phyloP scores from a whole-genome alignment of 2,797 vertebrate species.

The Peromyscus melanophrys region DNA sequence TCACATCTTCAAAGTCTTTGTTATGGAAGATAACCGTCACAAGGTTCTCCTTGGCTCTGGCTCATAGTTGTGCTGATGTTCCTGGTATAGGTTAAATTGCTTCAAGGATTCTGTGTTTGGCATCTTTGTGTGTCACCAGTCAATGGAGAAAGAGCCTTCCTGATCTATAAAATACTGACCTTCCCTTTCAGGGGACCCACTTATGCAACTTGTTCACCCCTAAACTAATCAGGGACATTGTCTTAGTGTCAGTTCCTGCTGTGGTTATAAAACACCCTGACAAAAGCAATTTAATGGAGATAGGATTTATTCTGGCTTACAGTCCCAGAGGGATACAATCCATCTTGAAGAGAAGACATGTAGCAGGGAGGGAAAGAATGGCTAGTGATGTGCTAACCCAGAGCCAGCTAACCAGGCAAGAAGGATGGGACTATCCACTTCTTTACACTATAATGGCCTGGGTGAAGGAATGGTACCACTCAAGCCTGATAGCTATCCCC shows the following conservation, averaged over 20 bases:
- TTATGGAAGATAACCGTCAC: background rate
- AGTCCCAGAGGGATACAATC: background rate
- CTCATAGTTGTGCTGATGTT: background rate
- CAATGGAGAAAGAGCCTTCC: background rate
- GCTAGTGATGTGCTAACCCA: background rate
- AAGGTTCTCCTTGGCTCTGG: background rate
- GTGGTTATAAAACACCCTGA: background rate
- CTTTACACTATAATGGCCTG: background rate
- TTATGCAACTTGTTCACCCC: background rate
- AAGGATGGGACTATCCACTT: background rate
- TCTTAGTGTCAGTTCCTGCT: background rate
- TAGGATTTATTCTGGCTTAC: background rate
- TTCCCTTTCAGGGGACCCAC: background rate
- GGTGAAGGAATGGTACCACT: rapidly evolving
- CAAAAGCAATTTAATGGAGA: background rate
- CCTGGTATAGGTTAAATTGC: background rate
- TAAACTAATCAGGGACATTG: background rate
- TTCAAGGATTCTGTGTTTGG: background rate
- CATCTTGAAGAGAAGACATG: background rate
- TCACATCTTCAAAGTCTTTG: background rate
- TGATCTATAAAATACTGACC: background rate
- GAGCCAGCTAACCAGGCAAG: background rate
- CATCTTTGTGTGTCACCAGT: background rate
- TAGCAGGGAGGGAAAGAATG: background rate
- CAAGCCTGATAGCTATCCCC: too few relatives aligned